Evolutionary conservation across 2,888 invertebrate genomes (phyloP).

Genomic region (Mesorhabditis spiculigera): DNA sequence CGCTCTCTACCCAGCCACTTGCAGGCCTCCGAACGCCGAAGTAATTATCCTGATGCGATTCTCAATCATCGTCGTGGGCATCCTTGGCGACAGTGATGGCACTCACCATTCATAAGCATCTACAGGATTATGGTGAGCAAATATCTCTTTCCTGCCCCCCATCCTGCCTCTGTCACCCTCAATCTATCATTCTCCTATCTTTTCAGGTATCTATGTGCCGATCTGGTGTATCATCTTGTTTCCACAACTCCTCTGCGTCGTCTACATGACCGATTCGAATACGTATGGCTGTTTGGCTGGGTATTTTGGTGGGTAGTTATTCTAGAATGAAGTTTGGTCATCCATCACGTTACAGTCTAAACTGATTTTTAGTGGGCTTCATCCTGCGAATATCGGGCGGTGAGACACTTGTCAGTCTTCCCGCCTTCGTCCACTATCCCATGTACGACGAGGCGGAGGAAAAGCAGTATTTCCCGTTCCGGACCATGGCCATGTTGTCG

Average conservation of each 20-base stretch:
- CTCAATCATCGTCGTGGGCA: slow-evolving; percentile 84
- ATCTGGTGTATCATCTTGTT: slow-evolving; percentile 97
- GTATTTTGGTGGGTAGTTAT: slow-evolving; percentile 24
- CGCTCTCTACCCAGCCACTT: background rate
- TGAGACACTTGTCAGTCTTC: slow-evolving; percentile 78
- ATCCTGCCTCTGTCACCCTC: background rate
- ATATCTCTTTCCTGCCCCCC: background rate
- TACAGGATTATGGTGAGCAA: slow-evolving; percentile 81
- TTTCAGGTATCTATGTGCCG: slow-evolving; percentile 82
- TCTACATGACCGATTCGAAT: slow-evolving; percentile 91
- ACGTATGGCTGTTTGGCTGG: slow-evolving; percentile 84
- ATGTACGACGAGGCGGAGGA: slow-evolving; percentile 65
- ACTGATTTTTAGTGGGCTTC: slow-evolving; percentile 30
- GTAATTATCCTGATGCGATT: slow-evolving; percentile 83
- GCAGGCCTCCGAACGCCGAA: slow-evolving; percentile 91
- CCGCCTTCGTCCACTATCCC: slow-evolving; percentile 81
- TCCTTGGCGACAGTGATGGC: slow-evolving; percentile 91
- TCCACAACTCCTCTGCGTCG: slow-evolving; percentile 94
- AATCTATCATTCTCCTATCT: background rate
- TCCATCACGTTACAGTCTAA: background rate
- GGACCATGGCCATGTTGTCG: slow-evolving; percentile 87
- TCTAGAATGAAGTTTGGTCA: background rate
- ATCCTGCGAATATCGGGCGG: slow-evolving; percentile 77
- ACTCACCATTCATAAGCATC: slow-evolving; percentile 90
- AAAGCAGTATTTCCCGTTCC: slow-evolving; percentile 85